Conservation (phyloP, 2,797 vertebrate species). For the Alca torda region DNA sequence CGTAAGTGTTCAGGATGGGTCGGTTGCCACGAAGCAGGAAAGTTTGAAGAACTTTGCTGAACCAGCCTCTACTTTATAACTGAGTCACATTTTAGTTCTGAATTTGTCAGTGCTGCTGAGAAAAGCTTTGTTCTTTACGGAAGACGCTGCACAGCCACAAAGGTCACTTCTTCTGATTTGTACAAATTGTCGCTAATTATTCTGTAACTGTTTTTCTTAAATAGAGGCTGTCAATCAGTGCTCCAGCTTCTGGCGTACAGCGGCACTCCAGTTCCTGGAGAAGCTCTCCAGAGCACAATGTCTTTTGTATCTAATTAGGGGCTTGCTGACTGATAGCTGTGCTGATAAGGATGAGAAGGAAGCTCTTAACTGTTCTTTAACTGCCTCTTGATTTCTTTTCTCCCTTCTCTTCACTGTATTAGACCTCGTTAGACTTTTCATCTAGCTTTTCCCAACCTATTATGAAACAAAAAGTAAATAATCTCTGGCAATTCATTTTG, state of each 20-base stretch:
- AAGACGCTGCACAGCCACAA: not conserved
- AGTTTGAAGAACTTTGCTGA: not conserved
- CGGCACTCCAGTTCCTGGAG: not conserved
- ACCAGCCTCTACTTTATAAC: not conserved
- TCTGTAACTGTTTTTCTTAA: not conserved
- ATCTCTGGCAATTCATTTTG: not conserved
- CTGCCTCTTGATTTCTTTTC: constrained; percentile 27
- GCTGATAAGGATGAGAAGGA: constrained; percentile 54
- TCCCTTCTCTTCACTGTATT: not conserved
- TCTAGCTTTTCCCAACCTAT: not conserved
- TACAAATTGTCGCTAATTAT: constrained; percentile 7
- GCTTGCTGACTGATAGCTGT: constrained; percentile 47
- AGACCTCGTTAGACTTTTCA: constrained; percentile 32
- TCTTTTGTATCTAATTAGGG: constrained; percentile 37
- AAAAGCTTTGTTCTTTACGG: not conserved
- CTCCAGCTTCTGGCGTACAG: not conserved
- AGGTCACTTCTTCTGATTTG: not conserved
- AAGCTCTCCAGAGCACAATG: constrained; percentile 5
- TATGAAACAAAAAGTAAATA: not conserved
- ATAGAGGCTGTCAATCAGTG: not conserved
- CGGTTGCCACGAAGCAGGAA: not conserved
- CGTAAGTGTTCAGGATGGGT: not conserved
- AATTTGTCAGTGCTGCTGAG: not conserved
- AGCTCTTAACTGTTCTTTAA: constrained; percentile 46
- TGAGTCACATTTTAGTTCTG: rapidly evolving